phyloP scores from a whole-genome alignment of 2,113 vertebrate species.

The Sinosuthora webbiana region DNA sequence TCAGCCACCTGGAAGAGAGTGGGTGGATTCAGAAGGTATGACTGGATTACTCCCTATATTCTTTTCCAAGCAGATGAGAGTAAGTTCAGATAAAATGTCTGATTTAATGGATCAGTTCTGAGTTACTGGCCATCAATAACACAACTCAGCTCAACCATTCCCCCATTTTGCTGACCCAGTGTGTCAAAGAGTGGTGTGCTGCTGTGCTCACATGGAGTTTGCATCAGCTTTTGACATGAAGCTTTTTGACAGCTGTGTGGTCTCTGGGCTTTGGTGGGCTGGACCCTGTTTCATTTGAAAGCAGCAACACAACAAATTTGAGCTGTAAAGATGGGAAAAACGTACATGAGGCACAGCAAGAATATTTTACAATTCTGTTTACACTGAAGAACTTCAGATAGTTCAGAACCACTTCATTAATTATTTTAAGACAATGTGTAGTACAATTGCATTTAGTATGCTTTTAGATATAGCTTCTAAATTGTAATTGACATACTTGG shows the following conservation, averaged over 20 bases:
- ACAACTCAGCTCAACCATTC: background rate
- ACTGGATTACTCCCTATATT: background rate
- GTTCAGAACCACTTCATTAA: background rate
- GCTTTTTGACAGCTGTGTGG: background rate
- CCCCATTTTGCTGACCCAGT: background rate
- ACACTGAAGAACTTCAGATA: background rate
- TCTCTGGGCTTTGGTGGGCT: background rate
- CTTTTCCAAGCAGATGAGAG: background rate
- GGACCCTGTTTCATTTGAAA: background rate
- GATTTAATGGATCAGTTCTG: background rate
- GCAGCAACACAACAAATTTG: background rate
- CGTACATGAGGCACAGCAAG: background rate
- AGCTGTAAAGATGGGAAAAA: background rate
- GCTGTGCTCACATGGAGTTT: background rate
- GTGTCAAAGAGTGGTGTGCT: background rate
- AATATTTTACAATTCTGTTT: background rate
- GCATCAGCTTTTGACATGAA: background rate
- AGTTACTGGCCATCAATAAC: background rate
- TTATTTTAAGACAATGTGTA: background rate
- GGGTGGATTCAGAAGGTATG: slow-evolving; percentile 82
- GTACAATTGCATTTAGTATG: background rate
- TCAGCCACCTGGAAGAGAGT: slow-evolving; percentile 58
- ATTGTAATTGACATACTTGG: background rate
- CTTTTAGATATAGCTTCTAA: background rate
- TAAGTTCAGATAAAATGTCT: background rate